Conservation (phyloP, 2,113 vertebrate genomes). For the Paedocypris sp. region DNA sequence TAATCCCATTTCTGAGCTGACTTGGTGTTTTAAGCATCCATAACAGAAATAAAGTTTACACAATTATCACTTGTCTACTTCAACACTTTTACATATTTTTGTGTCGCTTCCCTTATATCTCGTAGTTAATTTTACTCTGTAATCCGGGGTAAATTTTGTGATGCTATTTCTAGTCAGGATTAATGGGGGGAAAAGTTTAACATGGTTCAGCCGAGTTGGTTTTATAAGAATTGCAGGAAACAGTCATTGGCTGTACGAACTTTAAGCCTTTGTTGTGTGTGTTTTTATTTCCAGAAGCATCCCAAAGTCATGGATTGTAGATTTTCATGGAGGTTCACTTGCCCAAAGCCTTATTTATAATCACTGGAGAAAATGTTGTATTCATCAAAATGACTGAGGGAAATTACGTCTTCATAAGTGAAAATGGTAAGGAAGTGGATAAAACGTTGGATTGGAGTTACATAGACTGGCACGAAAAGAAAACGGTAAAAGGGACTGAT, state of each 20-base stretch:
- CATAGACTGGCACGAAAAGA: slow-evolving; percentile 53
- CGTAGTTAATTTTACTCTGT: background rate
- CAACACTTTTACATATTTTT: no score
- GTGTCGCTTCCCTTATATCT: no score
- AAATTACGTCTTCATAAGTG: slow-evolving; percentile 46
- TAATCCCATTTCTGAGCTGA: background rate
- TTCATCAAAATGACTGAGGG: slow-evolving; percentile 55
- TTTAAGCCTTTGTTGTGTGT: slow-evolving; percentile 6
- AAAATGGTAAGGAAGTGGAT: slow-evolving; percentile 47
- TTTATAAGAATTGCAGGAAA: background rate
- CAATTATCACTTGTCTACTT: background rate
- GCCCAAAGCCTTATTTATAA: slow-evolving; percentile 6
- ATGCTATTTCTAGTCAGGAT: no score
- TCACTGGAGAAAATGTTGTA: slow-evolving; percentile 47
- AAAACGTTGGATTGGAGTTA: slow-evolving; percentile 56
- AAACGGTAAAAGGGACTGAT: slow-evolving; percentile 30
- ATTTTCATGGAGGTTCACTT: background rate
- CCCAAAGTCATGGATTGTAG: background rate
- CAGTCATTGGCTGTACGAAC: slow-evolving; percentile 2
- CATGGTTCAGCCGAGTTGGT: background rate
- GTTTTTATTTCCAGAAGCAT: background rate
- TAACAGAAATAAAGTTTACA: background rate
- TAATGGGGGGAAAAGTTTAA: background rate
- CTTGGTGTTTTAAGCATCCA: background rate
- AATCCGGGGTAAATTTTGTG: background rate